A percentile compares a stretch with the other conserved stretches of the same genome.
Evolutionary conservation across 2,113 vertebrate genomes (phyloP).

Genomic region (Melanotaenia duboulayi): DNA sequence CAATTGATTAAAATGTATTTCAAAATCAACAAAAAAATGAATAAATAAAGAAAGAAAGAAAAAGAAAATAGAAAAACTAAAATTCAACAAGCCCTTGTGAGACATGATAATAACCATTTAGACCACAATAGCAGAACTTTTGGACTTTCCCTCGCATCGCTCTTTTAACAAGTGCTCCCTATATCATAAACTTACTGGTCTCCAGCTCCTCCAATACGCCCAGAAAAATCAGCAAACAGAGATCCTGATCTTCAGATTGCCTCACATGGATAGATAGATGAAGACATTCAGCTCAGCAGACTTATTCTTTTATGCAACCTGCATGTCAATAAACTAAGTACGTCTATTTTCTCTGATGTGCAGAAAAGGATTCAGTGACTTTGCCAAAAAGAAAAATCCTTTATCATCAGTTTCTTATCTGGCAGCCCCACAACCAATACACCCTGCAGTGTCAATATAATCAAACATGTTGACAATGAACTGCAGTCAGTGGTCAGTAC

Average conservation of each 20-base stretch:
- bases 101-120: background rate
- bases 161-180: conserved; percentile 10
- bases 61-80: too few species aligned
- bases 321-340: conserved; percentile 17
- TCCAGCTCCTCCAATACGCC: conserved; percentile 7
- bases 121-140: background rate
- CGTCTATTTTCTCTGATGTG: conserved; percentile 3
- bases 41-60: too few species aligned
- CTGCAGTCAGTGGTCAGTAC: background rate
- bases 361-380: background rate
- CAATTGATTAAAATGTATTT: too few species aligned
- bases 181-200: conserved; percentile 6
- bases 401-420: background rate
- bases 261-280: conserved; percentile 25
- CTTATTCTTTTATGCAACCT: conserved; percentile 19
- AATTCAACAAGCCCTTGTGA: too few species aligned
- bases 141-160: background rate
- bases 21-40: too few species aligned
- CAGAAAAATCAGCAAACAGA: conserved; percentile 6
- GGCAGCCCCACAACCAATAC: background rate
- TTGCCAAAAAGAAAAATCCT: background rate
- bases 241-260: conserved; percentile 4
- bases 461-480: background rate
- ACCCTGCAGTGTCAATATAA: conserved; percentile 7
- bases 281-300: conserved; percentile 16